These are phyloP conservation scores for Butorides virescens DNA, from an alignment of 2,113 vertebrate species.

Conservation along the genomic window DNA sequence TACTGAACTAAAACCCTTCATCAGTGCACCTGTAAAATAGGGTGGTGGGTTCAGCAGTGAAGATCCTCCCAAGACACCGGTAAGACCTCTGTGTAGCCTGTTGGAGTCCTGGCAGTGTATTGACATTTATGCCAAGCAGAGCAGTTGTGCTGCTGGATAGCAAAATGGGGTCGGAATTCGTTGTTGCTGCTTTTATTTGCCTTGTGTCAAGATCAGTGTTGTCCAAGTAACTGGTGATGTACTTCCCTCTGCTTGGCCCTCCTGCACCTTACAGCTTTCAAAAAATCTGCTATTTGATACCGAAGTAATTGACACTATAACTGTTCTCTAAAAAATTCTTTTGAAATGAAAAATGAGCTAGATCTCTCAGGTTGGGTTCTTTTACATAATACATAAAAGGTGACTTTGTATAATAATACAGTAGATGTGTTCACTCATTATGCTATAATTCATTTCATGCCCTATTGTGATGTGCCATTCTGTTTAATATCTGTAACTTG, in stretches of 20 bases:
- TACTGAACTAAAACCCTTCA: neutral
- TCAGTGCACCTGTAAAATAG: neutral
- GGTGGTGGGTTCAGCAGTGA: neutral
- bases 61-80: neutral
- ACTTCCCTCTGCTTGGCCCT: neutral
- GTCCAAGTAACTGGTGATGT: neutral
- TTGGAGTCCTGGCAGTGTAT: neutral
- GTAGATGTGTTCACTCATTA: neutral
- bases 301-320: neutral
- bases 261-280: neutral
- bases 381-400: conserved; percentile 26
- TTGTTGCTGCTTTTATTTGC: neutral
- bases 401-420: neutral
- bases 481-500: conserved; percentile 14
- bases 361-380: neutral
- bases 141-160: neutral
- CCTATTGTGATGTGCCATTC: neutral
- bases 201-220: neutral
- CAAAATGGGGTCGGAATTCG: neutral
- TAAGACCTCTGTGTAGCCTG: neutral
- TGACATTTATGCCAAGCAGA: neutral
- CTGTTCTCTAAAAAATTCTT: neutral
- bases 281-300: neutral
- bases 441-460: neutral
- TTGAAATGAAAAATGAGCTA: neutral